Evolutionary conservation across 2,797 vertebrate species (phyloP).

Genomic region (Merluccius polli): DNA sequence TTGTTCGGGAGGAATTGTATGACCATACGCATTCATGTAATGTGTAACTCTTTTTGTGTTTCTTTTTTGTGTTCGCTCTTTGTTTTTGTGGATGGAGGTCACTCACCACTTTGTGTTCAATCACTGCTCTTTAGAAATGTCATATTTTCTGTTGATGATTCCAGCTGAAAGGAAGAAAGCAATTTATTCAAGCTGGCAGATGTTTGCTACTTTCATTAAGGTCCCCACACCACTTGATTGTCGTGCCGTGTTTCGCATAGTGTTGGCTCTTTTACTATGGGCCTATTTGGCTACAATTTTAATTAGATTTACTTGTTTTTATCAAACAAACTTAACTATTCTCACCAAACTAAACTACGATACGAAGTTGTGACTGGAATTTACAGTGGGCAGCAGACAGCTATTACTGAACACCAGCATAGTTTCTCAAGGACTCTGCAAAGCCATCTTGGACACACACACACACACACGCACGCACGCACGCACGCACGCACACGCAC

Average conservation of each 20-base stretch:
- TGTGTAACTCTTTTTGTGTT: too few species aligned
- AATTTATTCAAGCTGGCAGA: not conserved
- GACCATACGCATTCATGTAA: too few species aligned
- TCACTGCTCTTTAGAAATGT: not conserved
- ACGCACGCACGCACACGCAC: not conserved
- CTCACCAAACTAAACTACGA: not conserved
- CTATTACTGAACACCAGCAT: not conserved
- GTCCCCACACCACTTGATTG: not conserved
- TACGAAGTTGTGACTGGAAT: not conserved
- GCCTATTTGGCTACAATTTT: not conserved
- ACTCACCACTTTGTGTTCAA: not conserved
- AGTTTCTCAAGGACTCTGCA: slow-evolving; percentile 1
- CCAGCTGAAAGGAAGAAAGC: not conserved
- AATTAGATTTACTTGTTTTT: not conserved
- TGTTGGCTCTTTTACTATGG: not conserved
- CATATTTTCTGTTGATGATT: not conserved
- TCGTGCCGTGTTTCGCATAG: not conserved
- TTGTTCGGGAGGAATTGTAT: not conserved
- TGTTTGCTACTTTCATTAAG: not conserved
- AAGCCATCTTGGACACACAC: not conserved
- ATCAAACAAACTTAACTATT: not conserved
- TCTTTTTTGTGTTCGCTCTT: not conserved
- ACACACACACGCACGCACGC: too few species aligned
- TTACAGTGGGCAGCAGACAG: not conserved
- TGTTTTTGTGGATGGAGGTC: not conserved